phyloP scores from a whole-genome alignment of 2,888 invertebrate genomes.

The Drosophila bunnanda region DNA sequence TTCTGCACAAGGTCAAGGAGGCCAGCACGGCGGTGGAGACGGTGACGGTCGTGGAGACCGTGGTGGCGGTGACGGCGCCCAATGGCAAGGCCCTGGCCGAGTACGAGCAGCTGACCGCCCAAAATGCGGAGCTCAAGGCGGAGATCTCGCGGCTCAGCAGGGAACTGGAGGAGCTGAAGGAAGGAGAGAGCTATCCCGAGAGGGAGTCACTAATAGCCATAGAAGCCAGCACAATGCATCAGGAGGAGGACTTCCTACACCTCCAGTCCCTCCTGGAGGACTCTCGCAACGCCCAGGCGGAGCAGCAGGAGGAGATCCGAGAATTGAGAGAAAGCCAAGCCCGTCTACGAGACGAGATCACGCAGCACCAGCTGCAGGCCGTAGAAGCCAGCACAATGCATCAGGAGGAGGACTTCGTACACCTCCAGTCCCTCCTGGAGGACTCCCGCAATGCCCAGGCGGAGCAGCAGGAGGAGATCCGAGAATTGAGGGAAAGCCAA shows the following conservation, averaged over 20 bases:
- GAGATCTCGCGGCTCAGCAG: slow-evolving; percentile 46
- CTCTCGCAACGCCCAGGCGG: neutral
- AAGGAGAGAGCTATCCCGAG: slow-evolving; percentile 59
- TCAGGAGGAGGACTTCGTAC: neutral
- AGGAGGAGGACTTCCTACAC: slow-evolving; percentile 24
- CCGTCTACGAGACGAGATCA: slow-evolving; percentile 84
- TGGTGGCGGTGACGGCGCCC: slow-evolving; percentile 81
- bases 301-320: slow-evolving; percentile 2
- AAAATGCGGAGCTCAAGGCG: slow-evolving; percentile 78
- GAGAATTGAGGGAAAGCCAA: slow-evolving; percentile 21
- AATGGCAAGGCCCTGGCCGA: slow-evolving; percentile 82
- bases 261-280: slow-evolving; percentile 18
- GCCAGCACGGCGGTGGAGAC: slow-evolving; percentile 81
- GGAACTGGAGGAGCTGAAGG: slow-evolving; percentile 67
- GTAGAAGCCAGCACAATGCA: slow-evolving; percentile 20
- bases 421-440: neutral
- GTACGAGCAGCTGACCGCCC: slow-evolving; percentile 81
- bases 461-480: slow-evolving; percentile 2
- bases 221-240: neutral
- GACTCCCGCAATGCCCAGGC: neutral
- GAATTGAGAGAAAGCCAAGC: slow-evolving; percentile 19
- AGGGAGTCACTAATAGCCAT: slow-evolving; percentile 47
- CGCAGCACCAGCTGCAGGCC: slow-evolving; percentile 64
- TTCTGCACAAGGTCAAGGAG: slow-evolving; percentile 81
- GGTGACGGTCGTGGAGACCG: slow-evolving; percentile 79